These are phyloP conservation scores for Ennomos fuscantarius DNA, from an alignment of 2,888 invertebrate species.

Conservation along the genomic window DNA sequence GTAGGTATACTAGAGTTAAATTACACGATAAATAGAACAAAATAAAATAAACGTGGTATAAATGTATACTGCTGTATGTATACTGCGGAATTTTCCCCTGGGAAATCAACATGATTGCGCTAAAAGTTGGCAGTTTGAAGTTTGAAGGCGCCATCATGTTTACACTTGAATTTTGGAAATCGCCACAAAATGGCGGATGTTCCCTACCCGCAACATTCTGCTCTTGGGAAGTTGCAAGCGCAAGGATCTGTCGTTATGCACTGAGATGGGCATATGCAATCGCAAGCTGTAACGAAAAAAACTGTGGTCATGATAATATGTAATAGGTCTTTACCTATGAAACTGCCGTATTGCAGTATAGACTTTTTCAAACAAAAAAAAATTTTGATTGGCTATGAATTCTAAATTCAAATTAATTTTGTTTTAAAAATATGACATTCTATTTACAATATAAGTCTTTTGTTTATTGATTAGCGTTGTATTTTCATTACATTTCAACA, in stretches of 20 bases:
- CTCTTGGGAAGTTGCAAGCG: slow-evolving; percentile 72
- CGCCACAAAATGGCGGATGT: slow-evolving; percentile 47
- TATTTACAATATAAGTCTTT: no score
- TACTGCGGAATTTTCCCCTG: slow-evolving; percentile 4
- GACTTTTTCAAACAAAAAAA: no score
- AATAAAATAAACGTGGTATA: slow-evolving; percentile 6
- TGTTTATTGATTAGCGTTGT: no score
- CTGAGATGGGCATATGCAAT: slow-evolving; percentile 70
- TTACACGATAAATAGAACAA: slow-evolving; percentile 13
- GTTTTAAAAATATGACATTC: no score
- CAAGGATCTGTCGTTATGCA: slow-evolving; percentile 77
- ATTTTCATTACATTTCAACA: no score
- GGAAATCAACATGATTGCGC: slow-evolving; percentile 2
- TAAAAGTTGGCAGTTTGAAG: slow-evolving; percentile 2
- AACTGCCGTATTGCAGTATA: no score
- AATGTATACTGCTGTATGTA: not conserved
- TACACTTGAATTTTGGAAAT: slow-evolving; percentile 60
- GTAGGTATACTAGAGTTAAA: slow-evolving; percentile 25
- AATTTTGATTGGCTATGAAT: no score
- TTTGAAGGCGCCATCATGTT: slow-evolving; percentile 40
- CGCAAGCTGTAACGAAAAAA: slow-evolving; percentile 63
- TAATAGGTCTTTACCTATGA: no score
- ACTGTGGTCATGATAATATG: no score
- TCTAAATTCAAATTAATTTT: no score
- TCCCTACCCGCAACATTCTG: slow-evolving; percentile 67